Evolutionary conservation across 1,140 invertebrate genomes (phyloP), one percentile per base, ranked within the genome.

Genomic region (Bradynema listronoti): DNA sequence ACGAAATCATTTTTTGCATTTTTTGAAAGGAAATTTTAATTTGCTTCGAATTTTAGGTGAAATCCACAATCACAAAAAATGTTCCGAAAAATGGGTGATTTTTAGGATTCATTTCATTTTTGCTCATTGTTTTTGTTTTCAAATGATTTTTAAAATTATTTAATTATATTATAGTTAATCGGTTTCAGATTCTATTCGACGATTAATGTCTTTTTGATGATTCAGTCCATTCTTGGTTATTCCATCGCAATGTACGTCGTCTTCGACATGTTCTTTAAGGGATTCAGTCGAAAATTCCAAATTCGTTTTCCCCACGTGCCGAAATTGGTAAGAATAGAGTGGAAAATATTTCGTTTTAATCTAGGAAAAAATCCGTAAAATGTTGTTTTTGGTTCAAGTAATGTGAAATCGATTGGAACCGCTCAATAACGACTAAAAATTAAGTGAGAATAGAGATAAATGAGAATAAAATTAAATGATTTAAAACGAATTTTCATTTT

Each of bases 21-120:
- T n/a, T n/a, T n/a, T n/a, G n/a, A n/a, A n/a, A n/a, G n/a, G n/a
- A n/a, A n/a, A n/a, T n/a, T n/a, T n/a, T n/a, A n/a, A n/a, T n/a
- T n/a, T n/a, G n/a, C n/a, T n/a, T n/a, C n/a, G n/a, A n/a, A n/a
- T n/a, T n/a, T n/a, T n/a, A n/a, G n/a, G n/a, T n/a, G 14, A 64
- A 61, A 49, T 79, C 76, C 5, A 81, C 81, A 51, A 80, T 82
- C 24, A 82, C 82, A 11, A 71, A 80, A 4, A 83, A 83, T 68
- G 65, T 83, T 9, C 80, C 80, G 4, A 61, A 64, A 27, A 66
- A 75, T 50, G 69, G 71, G 61, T 78, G 52, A 14, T 46, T 58
- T 60, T n/a, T n/a, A n/a, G n/a, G n/a, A n/a, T n/a, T n/a, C n/a
- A n/a, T n/a, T n/a, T n/a, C n/a, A n/a, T n/a, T n/a, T n/a, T 2